Evolutionary conservation across 2,113 vertebrate genomes (phyloP), one percentile per base, ranked within the genome.

Genomic region (Dicentrarchus labrax): DNA sequence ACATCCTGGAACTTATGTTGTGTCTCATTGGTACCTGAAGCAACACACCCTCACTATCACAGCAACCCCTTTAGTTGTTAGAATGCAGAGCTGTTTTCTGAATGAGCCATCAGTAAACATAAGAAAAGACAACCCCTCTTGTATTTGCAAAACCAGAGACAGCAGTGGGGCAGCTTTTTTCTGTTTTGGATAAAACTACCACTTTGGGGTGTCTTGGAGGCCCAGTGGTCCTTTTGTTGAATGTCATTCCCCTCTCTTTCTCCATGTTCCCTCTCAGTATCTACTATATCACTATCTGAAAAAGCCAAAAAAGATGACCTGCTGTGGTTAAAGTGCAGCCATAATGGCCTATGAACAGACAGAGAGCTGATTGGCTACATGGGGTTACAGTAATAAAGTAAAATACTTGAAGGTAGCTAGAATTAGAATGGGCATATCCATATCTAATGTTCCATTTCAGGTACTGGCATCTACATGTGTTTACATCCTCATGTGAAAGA

Each of bases 401-500:
- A 43, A 73, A 43, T 19, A 47, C n/a, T 30, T 36, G 19, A 13
- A 70, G 8, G 11, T 45, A 15, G 47, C 12, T 43, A 8, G 4
- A n/a, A 47, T 45, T 45, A 45, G 1, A 61, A 41, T 1, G 45
- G 43, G 7, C 45, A 19, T 61, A 60, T 79, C 22, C 45, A 19
- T 61, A 60, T 79, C 22, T 50, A 5, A 13, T 22, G 9, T 80
- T 85, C 39, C 2, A 53, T 67, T 67, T 53, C 13, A 39, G 50
- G 30, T 36, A 30, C 10, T 69, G 43, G 51, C 60, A 17, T 51
- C 22, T 45, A 73, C 62, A 48, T 39, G 11, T 5, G 62, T 66
- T 77, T 15, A 69, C 45, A 16, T 48, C 22, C 5, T 82, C 8
- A 5, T 36, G 72, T 64, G 15, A 80, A 67, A 72, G 39, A 72